Evolutionary conservation across 2,888 invertebrate species (phyloP).

Genomic region (Chelonus formosanus): DNA sequence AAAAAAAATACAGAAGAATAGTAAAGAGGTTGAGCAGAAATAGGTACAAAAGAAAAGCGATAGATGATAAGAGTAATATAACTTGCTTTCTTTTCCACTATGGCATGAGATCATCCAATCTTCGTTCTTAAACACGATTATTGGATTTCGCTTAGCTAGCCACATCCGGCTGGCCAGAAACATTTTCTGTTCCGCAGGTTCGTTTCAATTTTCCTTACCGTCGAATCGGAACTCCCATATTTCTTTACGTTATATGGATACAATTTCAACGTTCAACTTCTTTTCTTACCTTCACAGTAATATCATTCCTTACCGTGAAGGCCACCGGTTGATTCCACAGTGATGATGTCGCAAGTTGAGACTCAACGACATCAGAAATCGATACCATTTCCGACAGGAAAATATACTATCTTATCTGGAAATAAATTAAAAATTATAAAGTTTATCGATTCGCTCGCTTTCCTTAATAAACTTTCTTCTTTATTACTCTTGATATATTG

Average conservation of each 20-base stretch:
- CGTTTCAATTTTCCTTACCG: conserved; percentile 44
- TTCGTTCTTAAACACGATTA: conserved; percentile 50
- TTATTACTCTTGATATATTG: no score
- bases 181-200: conserved; percentile 34
- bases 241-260: conserved; percentile 20
- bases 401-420: background rate
- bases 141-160: conserved; percentile 58
- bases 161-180: conserved; percentile 29
- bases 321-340: conserved; percentile 14
- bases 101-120: conserved; percentile 44
- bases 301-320: conserved; percentile 11
- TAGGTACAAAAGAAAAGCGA: background rate
- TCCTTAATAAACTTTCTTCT: no score
- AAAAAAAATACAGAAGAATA: conserved; percentile 15
- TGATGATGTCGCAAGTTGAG: background rate
- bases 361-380: background rate
- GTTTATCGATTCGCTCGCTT: no score
- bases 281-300: conserved; percentile 14
- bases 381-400: background rate
- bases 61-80: conserved; percentile 15
- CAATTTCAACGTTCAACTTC: conserved; percentile 14
- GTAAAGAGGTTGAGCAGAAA: background rate
- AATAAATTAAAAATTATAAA: no score
- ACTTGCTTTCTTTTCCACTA: conserved; percentile 37
- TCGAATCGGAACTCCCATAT: conserved; percentile 35